Evolutionary conservation across 2,888 invertebrate genomes (phyloP), one percentile per base, ranked within the genome.

Genomic region (Sisyra nigra): DNA sequence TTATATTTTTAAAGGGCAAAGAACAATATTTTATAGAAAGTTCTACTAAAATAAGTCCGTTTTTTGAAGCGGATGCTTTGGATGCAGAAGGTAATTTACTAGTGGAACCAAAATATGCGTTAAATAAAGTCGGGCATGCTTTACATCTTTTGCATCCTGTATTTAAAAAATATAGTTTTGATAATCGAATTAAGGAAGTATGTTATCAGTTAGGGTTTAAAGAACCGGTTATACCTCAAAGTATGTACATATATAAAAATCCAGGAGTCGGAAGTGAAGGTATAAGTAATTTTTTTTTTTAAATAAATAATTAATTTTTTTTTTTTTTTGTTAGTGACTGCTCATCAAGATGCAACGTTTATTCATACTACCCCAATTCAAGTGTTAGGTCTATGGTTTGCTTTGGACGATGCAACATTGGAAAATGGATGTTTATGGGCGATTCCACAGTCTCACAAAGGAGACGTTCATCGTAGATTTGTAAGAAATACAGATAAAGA

Each of bases 221-320:
- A 44, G 80, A 84, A 33, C 97, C 97, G 0, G 80, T 81, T 0
- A 73, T 97, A 0, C 81, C 81, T 2, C 97, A 97, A 59, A 93
- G 94, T 65, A 97, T 97, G 97, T 88, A 89, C 56, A 96, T 98
- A 48, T 97, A 88, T 62, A 98, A 97, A 68, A 92, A 92, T 66
- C 91, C 94, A 1, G 76, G 79, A 13, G 70, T 87, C 45, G 94
- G 94, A 1, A 82, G 89, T 3, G 85, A 84, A 77, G 87, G 88
- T 87, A 64, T 47, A 39, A 30, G 7, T 37, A 10, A 11, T 41
- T n/a, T n/a, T n/a, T n/a, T n/a, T n/a, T n/a, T n/a, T 30, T 30
- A 30, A 30, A 30, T 30, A 30, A 24, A 3, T 24, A 7, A 3
- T 24, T 5, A 24, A 24, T 24, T 24, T 24, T 24, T 5, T 24